Conservation (phyloP, 1,140 invertebrate species). For the Daktulosphaira vitifoliae region DNA sequence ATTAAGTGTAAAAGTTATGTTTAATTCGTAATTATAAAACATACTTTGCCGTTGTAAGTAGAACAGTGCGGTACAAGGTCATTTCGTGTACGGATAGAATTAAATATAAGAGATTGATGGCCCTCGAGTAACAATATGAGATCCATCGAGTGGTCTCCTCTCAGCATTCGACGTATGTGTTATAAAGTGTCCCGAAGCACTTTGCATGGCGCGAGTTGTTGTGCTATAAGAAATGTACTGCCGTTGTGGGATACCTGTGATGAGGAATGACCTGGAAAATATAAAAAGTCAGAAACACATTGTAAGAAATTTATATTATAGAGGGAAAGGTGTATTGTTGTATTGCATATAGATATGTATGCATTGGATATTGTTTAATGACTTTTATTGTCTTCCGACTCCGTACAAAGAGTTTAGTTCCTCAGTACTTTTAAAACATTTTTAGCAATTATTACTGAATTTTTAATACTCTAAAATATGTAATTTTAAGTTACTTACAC, state of each 20-base stretch:
- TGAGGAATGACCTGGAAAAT: conserved; percentile 3
- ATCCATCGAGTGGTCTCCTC: conserved; percentile 16
- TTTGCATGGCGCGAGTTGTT: neutral
- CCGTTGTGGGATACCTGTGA: no score
- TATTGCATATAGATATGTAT: neutral
- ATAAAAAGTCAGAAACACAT: conserved; percentile 8
- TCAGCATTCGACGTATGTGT: neutral
- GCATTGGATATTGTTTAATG: conserved; percentile 1
- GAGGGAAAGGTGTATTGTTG: no score
- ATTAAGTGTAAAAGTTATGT: no score
- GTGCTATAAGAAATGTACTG: neutral
- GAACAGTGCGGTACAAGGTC: neutral
- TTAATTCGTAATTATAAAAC: no score
- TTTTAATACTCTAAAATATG: no score
- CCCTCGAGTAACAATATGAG: conserved; percentile 6
- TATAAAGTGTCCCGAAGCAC: conserved; percentile 12
- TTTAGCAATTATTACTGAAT: no score
- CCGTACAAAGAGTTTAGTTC: no score
- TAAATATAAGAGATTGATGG: conserved; percentile 6
- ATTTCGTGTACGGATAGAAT: no score
- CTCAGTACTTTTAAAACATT: no score
- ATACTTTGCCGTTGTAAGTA: neutral
- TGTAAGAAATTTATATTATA: neutral
- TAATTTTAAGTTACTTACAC: no score
- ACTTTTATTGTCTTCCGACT: conserved; percentile 3